Evolutionary conservation across 2,888 invertebrate species (phyloP), one percentile per base, ranked within the genome.

Genomic region (Nomada ruficornis): DNA sequence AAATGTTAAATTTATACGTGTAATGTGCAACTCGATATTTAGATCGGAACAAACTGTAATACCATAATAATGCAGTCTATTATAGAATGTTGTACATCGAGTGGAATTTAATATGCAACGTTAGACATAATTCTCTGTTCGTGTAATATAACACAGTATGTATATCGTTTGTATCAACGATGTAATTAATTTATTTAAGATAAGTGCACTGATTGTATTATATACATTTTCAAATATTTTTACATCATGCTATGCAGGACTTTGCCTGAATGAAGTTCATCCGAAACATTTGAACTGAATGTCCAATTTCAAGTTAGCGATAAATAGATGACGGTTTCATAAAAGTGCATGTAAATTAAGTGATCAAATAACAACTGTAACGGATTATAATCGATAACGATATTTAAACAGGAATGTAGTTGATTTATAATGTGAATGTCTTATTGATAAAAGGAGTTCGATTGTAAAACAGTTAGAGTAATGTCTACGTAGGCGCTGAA

Each of bases 381-480:
- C 67, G 47, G 36, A 11, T 47, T 15, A 47, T 47, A 15, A 47
- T 47, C 3, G 47, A 47, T 26, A 26, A 29, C 26, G n/a, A 69
- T 68, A 50, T 59, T 74, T 60, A 52, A 15, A 36, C n/a, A 36
- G 20, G 36, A 68, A 78, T 62, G 23, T 36, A 36, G 47, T 68
- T 68, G 18, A 42, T 70, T 44, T 64, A 69, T 62, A 42, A 18
- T 62, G 44, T 29, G 47, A 63, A 63, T 42, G 23, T 68, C 29
- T 36, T 36, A 63, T 44, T 23, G 26, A 59, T 52, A 55, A 55
- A 23, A 15, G 20, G 20, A 63, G 29, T 62, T 62, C 67, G 20
- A 68, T 68, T 80, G 80, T 68, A 42, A 72, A 80, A 62, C 54
- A 60, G 10, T 67, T 60, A 44, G 20, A 36, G 36, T 59, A 44